Evolutionary conservation across 2,888 invertebrate species (phyloP).

Genomic region (Aquatica leii): DNA sequence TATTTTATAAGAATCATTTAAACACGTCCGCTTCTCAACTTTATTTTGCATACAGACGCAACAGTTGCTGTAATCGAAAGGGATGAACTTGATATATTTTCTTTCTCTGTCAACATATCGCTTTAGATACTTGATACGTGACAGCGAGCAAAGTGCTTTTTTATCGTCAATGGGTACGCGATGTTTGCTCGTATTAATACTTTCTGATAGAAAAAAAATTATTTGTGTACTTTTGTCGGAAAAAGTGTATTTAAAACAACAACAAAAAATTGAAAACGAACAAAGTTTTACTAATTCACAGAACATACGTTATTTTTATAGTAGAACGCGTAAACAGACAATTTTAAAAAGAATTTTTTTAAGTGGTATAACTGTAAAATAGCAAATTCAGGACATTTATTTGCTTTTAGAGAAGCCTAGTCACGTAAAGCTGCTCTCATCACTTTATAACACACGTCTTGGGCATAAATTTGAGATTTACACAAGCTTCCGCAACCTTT

Average conservation of each 20-base stretch:
- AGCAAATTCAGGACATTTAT: constrained; percentile 23
- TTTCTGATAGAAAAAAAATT: constrained; percentile 8
- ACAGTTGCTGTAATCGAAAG: constrained; percentile 26
- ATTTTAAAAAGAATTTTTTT: constrained; percentile 14
- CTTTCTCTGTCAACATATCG: constrained; percentile 27
- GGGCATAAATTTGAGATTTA: constrained; percentile 31
- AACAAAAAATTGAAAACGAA: too few species aligned
- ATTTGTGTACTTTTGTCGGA: constrained; percentile 15
- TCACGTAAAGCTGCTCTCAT: constrained; percentile 34
- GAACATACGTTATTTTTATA: too few species aligned
- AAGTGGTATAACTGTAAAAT: constrained; percentile 18
- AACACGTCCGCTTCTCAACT: too few species aligned
- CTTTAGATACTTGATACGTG: constrained; percentile 30
- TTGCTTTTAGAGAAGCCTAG: constrained; percentile 25
- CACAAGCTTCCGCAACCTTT: constrained; percentile 26
- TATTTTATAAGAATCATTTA: too few species aligned
- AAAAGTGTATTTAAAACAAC: too few species aligned
- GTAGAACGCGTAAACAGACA: too few species aligned
- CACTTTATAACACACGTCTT: constrained; percentile 32
- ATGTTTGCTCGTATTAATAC: constrained; percentile 24
- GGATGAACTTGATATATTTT: constrained; percentile 28
- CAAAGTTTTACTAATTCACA: too few species aligned
- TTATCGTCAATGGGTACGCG: constrained; percentile 24
- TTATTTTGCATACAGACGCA: constrained; percentile 11
- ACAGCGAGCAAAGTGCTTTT: constrained; percentile 28